Percentiles rank a stretch among this genome's conserved stretches.
Conservation (phyloP, 2,888 invertebrate species). For the Scaptomyza parva region DNA sequence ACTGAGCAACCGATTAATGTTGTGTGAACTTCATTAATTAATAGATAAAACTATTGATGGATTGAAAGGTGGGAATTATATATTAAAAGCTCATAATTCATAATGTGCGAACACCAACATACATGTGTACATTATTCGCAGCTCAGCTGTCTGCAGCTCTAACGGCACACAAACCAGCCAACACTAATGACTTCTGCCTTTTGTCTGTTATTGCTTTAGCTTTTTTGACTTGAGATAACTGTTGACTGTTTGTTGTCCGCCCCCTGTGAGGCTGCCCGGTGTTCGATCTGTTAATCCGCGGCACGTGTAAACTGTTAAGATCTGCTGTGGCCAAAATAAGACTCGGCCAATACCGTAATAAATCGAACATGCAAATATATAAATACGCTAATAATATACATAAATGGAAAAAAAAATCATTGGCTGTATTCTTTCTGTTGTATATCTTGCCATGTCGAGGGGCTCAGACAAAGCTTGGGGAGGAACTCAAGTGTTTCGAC, state of each 20-base stretch:
- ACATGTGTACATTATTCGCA: conserved; percentile 3
- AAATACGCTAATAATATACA: too few species aligned
- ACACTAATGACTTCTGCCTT: conserved; percentile 41
- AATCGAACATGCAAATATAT: conserved; percentile 20
- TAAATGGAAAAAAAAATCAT: conserved; percentile 26
- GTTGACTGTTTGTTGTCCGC: conserved; percentile 28
- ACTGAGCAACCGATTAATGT: conserved; percentile 38
- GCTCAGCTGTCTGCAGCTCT: conserved; percentile 53
- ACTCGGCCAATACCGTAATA: conserved; percentile 23
- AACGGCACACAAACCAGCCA: conserved; percentile 61
- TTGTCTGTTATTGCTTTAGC: conserved; percentile 1
- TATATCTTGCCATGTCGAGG: too few species aligned
- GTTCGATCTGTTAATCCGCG: conserved; percentile 64
- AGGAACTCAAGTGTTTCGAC: conserved; percentile 38
- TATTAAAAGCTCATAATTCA: conserved; percentile 57
- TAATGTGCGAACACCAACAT: conserved; percentile 39
- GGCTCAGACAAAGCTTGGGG: conserved; percentile 2
- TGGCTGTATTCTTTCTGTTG: conserved; percentile 9
- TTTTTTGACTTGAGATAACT: conserved; percentile 11
- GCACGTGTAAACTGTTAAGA: conserved; percentile 74
- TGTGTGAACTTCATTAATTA: conserved; percentile 60
- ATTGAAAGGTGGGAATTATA: conserved; percentile 39
- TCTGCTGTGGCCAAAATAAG: conserved; percentile 32
- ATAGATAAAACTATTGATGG: conserved; percentile 28
- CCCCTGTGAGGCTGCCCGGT: conserved; percentile 36